Base-by-base conservation (phyloP, 2,797 vertebrate species). In the Manis pentadactyla region DNA sequence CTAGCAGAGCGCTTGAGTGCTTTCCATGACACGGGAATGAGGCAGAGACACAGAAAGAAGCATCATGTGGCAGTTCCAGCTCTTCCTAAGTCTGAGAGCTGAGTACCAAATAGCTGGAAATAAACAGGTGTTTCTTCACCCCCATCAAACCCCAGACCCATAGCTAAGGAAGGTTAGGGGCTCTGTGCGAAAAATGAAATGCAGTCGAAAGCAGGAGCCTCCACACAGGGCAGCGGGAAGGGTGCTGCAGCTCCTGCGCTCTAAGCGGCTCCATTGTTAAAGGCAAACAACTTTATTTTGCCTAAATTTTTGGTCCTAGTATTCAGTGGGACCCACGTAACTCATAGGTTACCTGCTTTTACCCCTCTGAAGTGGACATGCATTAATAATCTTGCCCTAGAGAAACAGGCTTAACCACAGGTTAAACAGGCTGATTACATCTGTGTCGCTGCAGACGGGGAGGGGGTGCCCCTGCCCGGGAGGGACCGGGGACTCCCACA, bases 1-100 rank as follows among this genome's bases (percentile, higher is more conserved):
- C 29, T 19, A 29, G 21, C 34, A 31, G 49, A 9, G 37, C 12
- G 0, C 15, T 0, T n/a, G 37, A n/a, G n/a, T 11, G 19, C 8
- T 46, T 59, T n/a, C 19, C 37, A 7, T 73, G 14, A 59, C 0
- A 18, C 6, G 46, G 68, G 27, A n/a, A 73, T 25, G 18, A 73
- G n/a, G n/a, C 66, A 37, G n/a, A 61, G 55, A 37, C 19, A 42
- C 34, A 8, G 42, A 42, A 15, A 63, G 25, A n/a, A 49, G 15
- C 7, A 17, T 25, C 37, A 14, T 37, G n/a, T 7, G 29, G 73
- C 13, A 5, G 5, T 5, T 46, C 19, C 27, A 27, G 29, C 18
- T 23, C 31, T 18, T 59, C 27, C 27, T n/a, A n/a, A 25, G 61
- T n/a, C 68, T 7, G 21, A 71, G 10, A 63, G 5, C 15, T n/a